phyloP scores from a whole-genome alignment of 1,140 invertebrate species.

The Piezodorus guildinii region DNA sequence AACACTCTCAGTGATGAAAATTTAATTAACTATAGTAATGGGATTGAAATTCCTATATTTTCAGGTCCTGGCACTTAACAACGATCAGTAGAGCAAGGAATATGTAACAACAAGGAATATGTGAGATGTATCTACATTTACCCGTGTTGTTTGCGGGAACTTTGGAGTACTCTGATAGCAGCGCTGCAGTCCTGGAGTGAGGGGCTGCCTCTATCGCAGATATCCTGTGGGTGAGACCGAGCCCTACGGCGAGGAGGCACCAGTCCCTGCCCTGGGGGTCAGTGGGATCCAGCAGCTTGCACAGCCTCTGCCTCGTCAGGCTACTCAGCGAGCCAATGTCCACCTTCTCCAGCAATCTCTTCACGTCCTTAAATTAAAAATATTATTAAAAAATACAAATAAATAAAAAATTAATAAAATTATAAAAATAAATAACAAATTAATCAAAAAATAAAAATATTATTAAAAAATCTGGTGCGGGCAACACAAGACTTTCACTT shows the following conservation, averaged over 20 bases:
- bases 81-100: too few species aligned
- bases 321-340: slow-evolving; percentile 33
- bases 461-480: too few species aligned
- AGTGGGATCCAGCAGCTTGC: slow-evolving; percentile 58
- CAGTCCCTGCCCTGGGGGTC: slow-evolving; percentile 70
- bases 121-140: slow-evolving; percentile 5
- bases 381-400: background rate
- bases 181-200: slow-evolving; percentile 25
- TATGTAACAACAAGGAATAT: too few species aligned
- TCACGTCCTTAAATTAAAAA: background rate
- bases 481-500: too few species aligned
- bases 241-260: slow-evolving; percentile 64
- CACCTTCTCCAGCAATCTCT: background rate
- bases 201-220: slow-evolving; percentile 24
- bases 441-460: too few species aligned
- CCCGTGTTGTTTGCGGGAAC: slow-evolving; percentile 17
- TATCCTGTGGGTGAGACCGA: slow-evolving; percentile 39
- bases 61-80: too few species aligned
- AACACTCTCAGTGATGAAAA: too few species aligned
- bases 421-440: too few species aligned
- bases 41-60: too few species aligned
- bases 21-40: too few species aligned
- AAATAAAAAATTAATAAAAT: too few species aligned
- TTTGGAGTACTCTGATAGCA: slow-evolving; percentile 24
- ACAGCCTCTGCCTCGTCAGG: slow-evolving; percentile 41